Evolutionary conservation across 2,888 invertebrate species (phyloP).

Genomic region (Zaprionus lineosus): DNA sequence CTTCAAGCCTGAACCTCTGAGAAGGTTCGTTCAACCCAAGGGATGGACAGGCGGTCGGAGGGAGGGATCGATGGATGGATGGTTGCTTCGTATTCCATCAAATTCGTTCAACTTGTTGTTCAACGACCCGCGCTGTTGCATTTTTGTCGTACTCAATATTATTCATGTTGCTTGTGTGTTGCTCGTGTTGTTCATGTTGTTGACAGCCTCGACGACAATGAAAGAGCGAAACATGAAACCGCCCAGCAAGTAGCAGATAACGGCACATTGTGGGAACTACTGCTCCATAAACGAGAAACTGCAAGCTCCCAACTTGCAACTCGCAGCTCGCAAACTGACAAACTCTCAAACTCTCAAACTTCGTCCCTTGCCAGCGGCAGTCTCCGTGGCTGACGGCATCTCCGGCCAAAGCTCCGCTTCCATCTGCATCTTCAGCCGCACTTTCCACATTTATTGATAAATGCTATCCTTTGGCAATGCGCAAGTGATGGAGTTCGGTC

Average conservation of each 20-base stretch:
- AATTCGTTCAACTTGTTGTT: slow-evolving; percentile 5
- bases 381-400: slow-evolving; percentile 8
- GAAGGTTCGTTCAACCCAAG: slow-evolving; percentile 12
- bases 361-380: slow-evolving; percentile 32
- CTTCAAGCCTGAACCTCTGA: too few species aligned
- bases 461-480: slow-evolving; percentile 22
- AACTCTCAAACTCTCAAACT: slow-evolving; percentile 28
- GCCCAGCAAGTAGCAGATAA: slow-evolving; percentile 67
- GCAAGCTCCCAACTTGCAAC: slow-evolving; percentile 19
- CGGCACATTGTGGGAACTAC: slow-evolving; percentile 61
- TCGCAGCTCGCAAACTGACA: slow-evolving; percentile 2
- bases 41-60: too few species aligned
- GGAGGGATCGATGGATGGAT: too few species aligned
- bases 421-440: background rate
- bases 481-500: background rate
- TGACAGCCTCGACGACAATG: slow-evolving; percentile 60
- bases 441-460: slow-evolving; percentile 44
- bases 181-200: slow-evolving; percentile 60
- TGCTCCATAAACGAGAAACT: slow-evolving; percentile 43
- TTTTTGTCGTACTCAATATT: slow-evolving; percentile 44
- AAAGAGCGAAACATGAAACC: slow-evolving; percentile 69
- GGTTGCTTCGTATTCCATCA: slow-evolving; percentile 15
- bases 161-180: slow-evolving; percentile 26
- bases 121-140: slow-evolving; percentile 15
- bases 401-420: background rate